Evolutionary conservation across 2,113 vertebrate genomes (phyloP), one percentile per base, ranked within the genome.

Genomic region (Symphodus melops): DNA sequence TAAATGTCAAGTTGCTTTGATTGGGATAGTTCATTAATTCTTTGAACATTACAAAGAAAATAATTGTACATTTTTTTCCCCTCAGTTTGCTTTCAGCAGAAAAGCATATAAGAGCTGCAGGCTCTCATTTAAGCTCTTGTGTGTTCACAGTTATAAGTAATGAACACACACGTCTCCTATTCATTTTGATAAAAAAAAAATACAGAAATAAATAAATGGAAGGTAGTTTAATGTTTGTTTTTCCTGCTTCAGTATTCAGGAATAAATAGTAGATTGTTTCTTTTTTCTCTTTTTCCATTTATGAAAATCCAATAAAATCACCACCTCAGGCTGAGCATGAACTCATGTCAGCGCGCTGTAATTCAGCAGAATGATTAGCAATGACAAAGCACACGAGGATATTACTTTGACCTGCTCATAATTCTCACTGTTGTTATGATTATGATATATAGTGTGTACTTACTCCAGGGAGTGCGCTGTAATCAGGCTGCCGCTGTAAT

Each of bases 391-490:
- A 68, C 88, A 75, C 33, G 70, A 92, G 92, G 91, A 94, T 94
- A 95, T 95, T 92, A 94, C 92, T 95, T 93, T 95, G 95, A 96
- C 95, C 94, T 92, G 92, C 91, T 94, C 87, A 95, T 96, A 94
- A 95, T 96, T 95, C 94, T 93, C 94, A 85, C 94, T 91, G 87
- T 94, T 95, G 93, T 96, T 95, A 96, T 96, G 96, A 96, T 96
- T 95, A 96, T 96, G 96, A 96, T 94, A 94, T 95, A 94, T 93
- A 93, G 92, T 89, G 85, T 73, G 85, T 86, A 95, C 88, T 94
- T 88, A 94, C 95, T 96, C 91, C 80, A 84, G 94, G 95, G 94
- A 95, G 68, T 89, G 93, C 92, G 89, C 94, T 94, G 94, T 95
- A 96, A 96, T 96, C 94, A 94, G 92, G 92, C 90, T 86, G 82